Conservation (phyloP, 2,797 vertebrate genomes). For the Lacerta bilineata region DNA sequence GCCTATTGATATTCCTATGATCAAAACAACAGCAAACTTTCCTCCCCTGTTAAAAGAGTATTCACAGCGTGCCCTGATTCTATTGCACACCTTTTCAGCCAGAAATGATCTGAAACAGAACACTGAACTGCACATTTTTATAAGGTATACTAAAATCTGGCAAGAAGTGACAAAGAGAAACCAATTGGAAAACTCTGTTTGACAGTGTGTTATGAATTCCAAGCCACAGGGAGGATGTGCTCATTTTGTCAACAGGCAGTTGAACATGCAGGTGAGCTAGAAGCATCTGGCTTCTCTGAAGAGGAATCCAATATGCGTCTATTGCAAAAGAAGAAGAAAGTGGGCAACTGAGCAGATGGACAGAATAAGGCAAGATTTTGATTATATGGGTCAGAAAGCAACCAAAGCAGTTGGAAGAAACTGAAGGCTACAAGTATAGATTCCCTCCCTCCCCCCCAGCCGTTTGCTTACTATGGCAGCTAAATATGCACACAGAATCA, state of each 20-base stretch:
- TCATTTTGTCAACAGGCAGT: slow-evolving; percentile 67
- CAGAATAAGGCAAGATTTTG: slow-evolving; percentile 65
- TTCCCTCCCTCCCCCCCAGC: slow-evolving; percentile 40
- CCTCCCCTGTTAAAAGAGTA: slow-evolving; percentile 57
- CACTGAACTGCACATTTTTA: slow-evolving; percentile 74
- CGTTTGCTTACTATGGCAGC: slow-evolving; percentile 58
- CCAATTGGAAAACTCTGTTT: slow-evolving; percentile 69
- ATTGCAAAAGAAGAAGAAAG: slow-evolving; percentile 57
- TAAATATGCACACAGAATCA: slow-evolving; percentile 13
- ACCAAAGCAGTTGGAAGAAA: slow-evolving; percentile 6
- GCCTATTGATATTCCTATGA: slow-evolving; percentile 53
- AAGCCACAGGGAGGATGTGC: slow-evolving; percentile 60
- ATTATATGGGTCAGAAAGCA: slow-evolving; percentile 72
- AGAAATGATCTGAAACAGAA: slow-evolving; percentile 76
- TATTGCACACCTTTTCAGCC: slow-evolving; percentile 73
- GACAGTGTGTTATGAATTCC: slow-evolving; percentile 72
- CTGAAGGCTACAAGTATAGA: slow-evolving; percentile 54
- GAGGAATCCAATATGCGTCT: slow-evolving; percentile 68
- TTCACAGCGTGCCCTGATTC: slow-evolving; percentile 73
- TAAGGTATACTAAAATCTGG: slow-evolving; percentile 70
- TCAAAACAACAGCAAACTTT: slow-evolving; percentile 69
- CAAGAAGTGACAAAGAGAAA: slow-evolving; percentile 74
- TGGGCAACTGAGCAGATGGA: slow-evolving; percentile 64
- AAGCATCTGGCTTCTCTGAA: slow-evolving; percentile 56
- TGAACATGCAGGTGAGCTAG: slow-evolving; percentile 49